phyloP scores from a whole-genome alignment of 1,140 invertebrate species.

The Alviniconcha marisindica region DNA sequence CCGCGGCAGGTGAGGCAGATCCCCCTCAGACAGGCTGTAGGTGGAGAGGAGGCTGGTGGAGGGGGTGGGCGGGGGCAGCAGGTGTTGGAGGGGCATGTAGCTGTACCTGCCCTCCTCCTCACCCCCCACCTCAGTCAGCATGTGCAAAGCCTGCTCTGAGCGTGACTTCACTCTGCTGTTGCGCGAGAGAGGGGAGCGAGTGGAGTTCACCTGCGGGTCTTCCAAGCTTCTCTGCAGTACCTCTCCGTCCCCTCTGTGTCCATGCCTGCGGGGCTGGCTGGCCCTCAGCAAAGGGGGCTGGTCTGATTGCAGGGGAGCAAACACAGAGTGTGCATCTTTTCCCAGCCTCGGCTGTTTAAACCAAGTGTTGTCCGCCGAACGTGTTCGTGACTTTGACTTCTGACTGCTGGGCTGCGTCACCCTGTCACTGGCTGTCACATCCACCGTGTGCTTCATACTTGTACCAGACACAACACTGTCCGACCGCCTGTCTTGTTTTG shows the following conservation, averaged over 20 bases:
- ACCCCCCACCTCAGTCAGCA: not conserved
- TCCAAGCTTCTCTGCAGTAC: conserved; percentile 21
- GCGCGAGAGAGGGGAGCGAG: not conserved
- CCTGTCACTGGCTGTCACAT: not conserved
- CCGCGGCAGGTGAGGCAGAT: conserved; percentile 10
- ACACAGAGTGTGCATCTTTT: not conserved
- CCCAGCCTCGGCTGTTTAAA: not conserved
- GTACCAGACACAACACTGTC: not conserved
- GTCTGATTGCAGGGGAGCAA: not conserved
- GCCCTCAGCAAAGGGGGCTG: not conserved
- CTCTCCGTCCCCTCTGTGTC: not conserved
- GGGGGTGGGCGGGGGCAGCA: conserved; percentile 28
- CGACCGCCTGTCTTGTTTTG: not conserved
- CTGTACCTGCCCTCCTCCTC: not conserved
- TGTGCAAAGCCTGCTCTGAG: conserved; percentile 20
- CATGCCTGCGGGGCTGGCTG: not conserved
- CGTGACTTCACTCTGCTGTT: not conserved
- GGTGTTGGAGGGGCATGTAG: conserved; percentile 36
- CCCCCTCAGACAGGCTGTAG: conserved; percentile 40
- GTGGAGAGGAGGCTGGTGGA: conserved; percentile 43
- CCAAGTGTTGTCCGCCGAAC: not conserved
- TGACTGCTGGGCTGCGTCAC: too few relatives aligned
- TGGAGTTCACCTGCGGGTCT: not conserved
- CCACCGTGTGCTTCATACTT: too few relatives aligned
- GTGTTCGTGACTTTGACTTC: not conserved